A percentile compares a stretch with the other conserved stretches of the same genome.
phyloP scores from a whole-genome alignment of 2,888 invertebrate genomes.

The Aphrophora alni region DNA sequence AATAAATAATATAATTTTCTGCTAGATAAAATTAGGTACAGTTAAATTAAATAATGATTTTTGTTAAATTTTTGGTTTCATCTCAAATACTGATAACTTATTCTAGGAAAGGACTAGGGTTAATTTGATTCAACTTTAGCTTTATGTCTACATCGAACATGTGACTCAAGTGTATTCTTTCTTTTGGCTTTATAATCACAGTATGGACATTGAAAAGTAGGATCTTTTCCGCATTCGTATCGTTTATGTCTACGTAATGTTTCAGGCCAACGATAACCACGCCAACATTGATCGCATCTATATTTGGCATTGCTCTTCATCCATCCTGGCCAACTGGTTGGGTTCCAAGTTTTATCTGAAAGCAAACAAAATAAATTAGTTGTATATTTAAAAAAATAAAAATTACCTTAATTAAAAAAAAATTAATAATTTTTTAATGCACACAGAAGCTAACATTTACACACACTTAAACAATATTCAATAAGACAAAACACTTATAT shows the following conservation, averaged over 20 bases:
- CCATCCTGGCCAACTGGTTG: not conserved
- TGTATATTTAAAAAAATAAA: not conserved
- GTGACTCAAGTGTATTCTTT: constrained; percentile 55
- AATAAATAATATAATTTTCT: not conserved
- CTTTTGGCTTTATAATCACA: constrained; percentile 57
- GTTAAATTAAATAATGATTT: not conserved
- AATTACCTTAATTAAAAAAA: not conserved
- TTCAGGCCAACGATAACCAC: constrained; percentile 44
- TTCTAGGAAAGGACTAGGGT: not conserved
- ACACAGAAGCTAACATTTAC: constrained; percentile 7
- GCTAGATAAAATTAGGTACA: not conserved
- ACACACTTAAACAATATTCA: not conserved
- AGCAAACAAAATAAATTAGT: not conserved
- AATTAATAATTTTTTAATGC: not conserved
- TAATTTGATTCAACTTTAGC: not conserved
- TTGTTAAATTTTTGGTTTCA: not conserved
- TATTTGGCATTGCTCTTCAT: constrained; percentile 7
- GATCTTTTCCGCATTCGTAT: constrained; percentile 45
- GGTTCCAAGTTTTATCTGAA: not conserved
- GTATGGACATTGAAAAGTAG: constrained; percentile 56
- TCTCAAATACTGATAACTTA: not conserved
- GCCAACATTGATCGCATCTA: constrained; percentile 40
- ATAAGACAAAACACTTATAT: not conserved
- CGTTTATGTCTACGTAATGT: constrained; percentile 38
- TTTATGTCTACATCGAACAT: constrained; percentile 48